Evolutionary conservation across 2,888 invertebrate species (phyloP).

Genomic region (Trisateles emortualis): DNA sequence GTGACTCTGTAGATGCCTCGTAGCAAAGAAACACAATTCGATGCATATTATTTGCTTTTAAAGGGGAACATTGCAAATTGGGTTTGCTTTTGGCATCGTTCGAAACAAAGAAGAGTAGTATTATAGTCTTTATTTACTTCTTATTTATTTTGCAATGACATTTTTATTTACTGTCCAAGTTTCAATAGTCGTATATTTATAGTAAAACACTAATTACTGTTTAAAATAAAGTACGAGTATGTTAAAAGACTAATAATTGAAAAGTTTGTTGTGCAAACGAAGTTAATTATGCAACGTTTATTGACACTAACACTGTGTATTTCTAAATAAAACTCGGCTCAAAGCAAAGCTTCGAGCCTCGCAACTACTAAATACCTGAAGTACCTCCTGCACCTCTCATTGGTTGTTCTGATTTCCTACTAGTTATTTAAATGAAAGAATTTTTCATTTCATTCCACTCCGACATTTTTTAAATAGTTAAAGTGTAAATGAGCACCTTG

Average conservation of each 20-base stretch:
- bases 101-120: no score
- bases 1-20: no score
- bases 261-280: not conserved
- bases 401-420: slow-evolving; percentile 22
- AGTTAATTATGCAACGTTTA: slow-evolving; percentile 12
- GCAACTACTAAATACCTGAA: slow-evolving; percentile 28
- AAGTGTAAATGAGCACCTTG: slow-evolving; percentile 47
- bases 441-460: slow-evolving; percentile 59
- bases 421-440: slow-evolving; percentile 51
- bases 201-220: not conserved
- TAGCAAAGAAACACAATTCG: no score
- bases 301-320: slow-evolving; percentile 6
- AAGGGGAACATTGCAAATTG: no score
- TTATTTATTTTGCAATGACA: no score
- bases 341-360: slow-evolving; percentile 20
- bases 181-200: no score
- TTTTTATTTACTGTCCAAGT: no score
- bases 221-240: not conserved
- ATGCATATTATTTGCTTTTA: no score
- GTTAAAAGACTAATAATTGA: not conserved
- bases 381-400: slow-evolving; percentile 23
- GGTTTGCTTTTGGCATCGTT: not conserved
- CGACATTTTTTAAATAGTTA: slow-evolving; percentile 51
- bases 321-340: slow-evolving; percentile 21
- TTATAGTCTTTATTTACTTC: no score